phyloP scores from a whole-genome alignment of 2,888 invertebrate species.

The Plusia festucae region DNA sequence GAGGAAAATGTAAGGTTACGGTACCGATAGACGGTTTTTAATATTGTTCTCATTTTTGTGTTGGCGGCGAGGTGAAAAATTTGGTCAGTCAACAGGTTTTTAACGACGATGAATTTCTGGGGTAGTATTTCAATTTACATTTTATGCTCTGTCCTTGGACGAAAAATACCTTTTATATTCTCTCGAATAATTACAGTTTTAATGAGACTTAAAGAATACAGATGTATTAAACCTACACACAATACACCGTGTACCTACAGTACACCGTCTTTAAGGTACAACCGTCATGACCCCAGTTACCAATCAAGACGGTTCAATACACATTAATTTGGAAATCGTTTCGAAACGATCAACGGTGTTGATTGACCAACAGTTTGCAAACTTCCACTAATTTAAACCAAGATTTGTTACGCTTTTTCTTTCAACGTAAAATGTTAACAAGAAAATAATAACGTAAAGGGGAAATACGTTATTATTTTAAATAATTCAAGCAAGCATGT shows the following conservation, averaged over 20 bases:
- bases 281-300: neutral
- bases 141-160: neutral
- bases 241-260: neutral
- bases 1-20: neutral
- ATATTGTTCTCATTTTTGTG: slow-evolving; percentile 5
- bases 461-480: slow-evolving; percentile 13
- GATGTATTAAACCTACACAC: neutral
- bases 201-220: neutral
- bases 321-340: slow-evolving; percentile 1
- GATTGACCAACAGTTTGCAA: neutral
- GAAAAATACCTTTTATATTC: neutral
- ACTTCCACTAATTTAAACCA: slow-evolving; percentile 8
- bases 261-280: neutral
- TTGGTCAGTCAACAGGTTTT: slow-evolving; percentile 6
- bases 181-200: neutral
- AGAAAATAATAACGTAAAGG: neutral
- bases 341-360: neutral
- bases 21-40: neutral
- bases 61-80: neutral
- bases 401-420: slow-evolving; percentile 12
- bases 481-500: slow-evolving; percentile 9
- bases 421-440: slow-evolving; percentile 5
- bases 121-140: neutral
- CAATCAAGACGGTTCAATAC: slow-evolving; percentile 5
- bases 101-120: neutral